Conservation (phyloP, 2,797 vertebrate species). For the Anniella stebbinsi region DNA sequence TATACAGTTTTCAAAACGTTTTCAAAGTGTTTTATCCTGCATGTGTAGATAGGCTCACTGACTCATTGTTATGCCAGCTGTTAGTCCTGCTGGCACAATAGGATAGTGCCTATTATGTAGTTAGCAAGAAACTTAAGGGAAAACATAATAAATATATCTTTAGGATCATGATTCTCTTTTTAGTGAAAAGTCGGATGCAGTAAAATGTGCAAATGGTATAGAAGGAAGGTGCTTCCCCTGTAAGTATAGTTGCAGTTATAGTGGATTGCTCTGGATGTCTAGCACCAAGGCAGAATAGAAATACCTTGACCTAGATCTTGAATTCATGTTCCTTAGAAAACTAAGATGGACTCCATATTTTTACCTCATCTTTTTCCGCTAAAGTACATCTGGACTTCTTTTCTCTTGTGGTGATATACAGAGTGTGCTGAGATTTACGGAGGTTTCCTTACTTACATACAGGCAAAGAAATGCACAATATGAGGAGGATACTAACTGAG, state of each 20-base stretch:
- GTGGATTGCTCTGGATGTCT: neutral
- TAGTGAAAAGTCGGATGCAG: neutral
- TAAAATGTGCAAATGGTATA: neutral
- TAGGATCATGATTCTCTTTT: neutral
- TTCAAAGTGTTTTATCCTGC: too few relatives aligned
- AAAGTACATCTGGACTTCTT: constrained; percentile 4
- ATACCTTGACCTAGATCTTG: neutral
- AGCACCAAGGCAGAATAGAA: neutral
- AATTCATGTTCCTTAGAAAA: neutral
- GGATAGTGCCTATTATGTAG: neutral
- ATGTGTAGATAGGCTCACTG: too few relatives aligned
- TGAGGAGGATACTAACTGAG: neutral
- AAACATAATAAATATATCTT: neutral
- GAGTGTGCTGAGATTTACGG: neutral
- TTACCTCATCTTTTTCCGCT: neutral
- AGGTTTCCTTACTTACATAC: constrained; percentile 14
- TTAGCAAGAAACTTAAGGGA: neutral
- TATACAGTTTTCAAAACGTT: too few relatives aligned
- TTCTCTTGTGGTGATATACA: neutral
- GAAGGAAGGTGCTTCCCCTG: too few relatives aligned
- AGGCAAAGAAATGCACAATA: neutral
- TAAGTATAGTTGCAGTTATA: too few relatives aligned
- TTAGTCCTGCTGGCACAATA: too few relatives aligned
- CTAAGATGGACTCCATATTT: neutral
- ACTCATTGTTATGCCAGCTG: too few relatives aligned